Conservation (phyloP, 2,113 vertebrate species). For the Bostrychus sinensis region DNA sequence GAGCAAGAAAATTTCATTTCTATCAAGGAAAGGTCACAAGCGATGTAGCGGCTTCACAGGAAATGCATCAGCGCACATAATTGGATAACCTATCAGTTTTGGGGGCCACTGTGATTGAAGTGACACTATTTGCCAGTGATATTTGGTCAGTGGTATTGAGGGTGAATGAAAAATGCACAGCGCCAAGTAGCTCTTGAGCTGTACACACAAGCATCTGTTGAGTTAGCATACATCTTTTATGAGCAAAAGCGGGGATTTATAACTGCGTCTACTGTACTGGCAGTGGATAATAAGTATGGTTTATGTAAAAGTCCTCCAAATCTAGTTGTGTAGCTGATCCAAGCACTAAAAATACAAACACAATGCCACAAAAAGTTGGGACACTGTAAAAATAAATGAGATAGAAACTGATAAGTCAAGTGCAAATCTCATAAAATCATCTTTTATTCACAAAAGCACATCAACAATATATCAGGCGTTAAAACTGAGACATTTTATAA, state of each 20-base stretch:
- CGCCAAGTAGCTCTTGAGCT: background rate
- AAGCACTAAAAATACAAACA: too few species aligned
- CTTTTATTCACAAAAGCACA: too few species aligned
- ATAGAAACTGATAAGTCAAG: too few species aligned
- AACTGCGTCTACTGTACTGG: background rate
- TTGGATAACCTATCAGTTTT: constrained; percentile 69
- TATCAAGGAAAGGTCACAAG: constrained; percentile 72
- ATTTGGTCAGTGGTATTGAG: constrained; percentile 62
- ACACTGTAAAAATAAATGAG: too few species aligned
- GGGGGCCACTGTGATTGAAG: constrained; percentile 57
- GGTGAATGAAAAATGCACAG: constrained; percentile 49
- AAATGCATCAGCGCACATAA: constrained; percentile 69
- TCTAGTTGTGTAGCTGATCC: too few species aligned
- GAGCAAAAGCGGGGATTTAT: constrained; percentile 19
- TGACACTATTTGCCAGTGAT: constrained; percentile 59
- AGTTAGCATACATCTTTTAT: constrained; percentile 49
- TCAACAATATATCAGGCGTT: too few species aligned
- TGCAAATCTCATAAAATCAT: too few species aligned
- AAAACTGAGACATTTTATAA: too few species aligned
- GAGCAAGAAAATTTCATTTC: constrained; percentile 74
- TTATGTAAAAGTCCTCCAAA: too few species aligned
- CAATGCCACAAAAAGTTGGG: too few species aligned
- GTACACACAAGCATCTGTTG: constrained; percentile 18
- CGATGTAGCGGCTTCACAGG: constrained; percentile 66
- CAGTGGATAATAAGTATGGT: background rate